phyloP scores from a whole-genome alignment of 2,797 vertebrate species.

The Crocodylus rhombifer region DNA sequence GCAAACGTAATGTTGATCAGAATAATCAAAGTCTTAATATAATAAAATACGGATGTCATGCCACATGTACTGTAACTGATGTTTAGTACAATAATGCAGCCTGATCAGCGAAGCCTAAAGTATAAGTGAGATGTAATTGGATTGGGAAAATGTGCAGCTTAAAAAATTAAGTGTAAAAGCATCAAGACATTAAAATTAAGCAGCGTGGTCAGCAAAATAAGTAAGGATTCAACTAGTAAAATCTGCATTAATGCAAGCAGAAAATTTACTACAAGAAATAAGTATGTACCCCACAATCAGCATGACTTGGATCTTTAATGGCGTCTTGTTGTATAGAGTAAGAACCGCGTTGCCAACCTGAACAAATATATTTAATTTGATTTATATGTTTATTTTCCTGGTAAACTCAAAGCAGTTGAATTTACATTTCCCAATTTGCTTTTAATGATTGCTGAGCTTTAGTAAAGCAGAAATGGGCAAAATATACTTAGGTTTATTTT shows the following conservation, averaged over 20 bases:
- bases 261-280: neutral
- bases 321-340: neutral
- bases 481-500: neutral
- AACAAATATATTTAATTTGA: neutral
- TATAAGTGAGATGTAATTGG: neutral
- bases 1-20: neutral
- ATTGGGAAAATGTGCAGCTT: neutral
- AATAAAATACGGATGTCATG: neutral
- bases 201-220: neutral
- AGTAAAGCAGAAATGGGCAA: neutral
- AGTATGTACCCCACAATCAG: neutral
- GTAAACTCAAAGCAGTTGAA: neutral
- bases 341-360: neutral
- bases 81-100: neutral
- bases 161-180: neutral
- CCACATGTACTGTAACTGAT: neutral
- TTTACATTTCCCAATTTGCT: neutral
- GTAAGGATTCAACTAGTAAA: accelerated
- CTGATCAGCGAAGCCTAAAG: neutral
- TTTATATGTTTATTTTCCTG: neutral
- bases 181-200: neutral
- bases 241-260: neutral
- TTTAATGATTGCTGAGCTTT: neutral
- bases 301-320: neutral
- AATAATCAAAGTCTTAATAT: neutral